Percentiles rank a stretch among this genome's conserved stretches.
These are phyloP conservation scores for Hemitrygon akajei DNA, from an alignment of 2,797 vertebrate species.

Conservation along the genomic window DNA sequence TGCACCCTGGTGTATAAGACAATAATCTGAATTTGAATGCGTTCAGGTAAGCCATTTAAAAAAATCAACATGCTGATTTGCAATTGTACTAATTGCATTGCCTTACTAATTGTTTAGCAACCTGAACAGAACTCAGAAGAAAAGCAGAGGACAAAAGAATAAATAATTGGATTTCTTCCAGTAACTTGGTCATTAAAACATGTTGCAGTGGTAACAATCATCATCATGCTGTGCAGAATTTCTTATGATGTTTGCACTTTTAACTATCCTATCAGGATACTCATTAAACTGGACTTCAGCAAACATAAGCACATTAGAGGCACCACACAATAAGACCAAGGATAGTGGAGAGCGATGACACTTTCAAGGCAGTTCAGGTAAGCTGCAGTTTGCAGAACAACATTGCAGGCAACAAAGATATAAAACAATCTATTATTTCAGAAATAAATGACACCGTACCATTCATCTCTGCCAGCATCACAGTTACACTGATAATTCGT, in stretches of 20 bases:
- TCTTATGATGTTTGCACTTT: background rate
- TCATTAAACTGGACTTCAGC: background rate
- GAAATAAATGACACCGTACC: constrained; percentile 57
- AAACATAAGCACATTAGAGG: background rate
- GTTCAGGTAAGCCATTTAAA: no score
- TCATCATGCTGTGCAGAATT: background rate
- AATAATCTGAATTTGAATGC: no score
- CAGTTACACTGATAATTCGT: constrained; percentile 94
- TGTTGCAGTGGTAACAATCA: background rate
- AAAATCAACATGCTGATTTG: no score
- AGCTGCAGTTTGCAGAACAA: background rate
- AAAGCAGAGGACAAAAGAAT: background rate
- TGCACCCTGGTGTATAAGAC: no score
- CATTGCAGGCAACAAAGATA: no score
- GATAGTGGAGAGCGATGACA: background rate
- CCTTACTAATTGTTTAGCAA: no score
- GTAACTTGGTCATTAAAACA: background rate
- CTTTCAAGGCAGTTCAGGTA: background rate
- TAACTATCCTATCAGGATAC: background rate
- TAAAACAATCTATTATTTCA: background rate
- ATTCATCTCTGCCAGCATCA: constrained; percentile 78
- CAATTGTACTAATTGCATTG: no score
- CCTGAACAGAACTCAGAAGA: background rate
- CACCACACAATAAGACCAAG: no score
- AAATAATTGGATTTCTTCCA: background rate